phyloP scores from a whole-genome alignment of 2,113 vertebrate species.

The Phylloscopus whistleri region DNA sequence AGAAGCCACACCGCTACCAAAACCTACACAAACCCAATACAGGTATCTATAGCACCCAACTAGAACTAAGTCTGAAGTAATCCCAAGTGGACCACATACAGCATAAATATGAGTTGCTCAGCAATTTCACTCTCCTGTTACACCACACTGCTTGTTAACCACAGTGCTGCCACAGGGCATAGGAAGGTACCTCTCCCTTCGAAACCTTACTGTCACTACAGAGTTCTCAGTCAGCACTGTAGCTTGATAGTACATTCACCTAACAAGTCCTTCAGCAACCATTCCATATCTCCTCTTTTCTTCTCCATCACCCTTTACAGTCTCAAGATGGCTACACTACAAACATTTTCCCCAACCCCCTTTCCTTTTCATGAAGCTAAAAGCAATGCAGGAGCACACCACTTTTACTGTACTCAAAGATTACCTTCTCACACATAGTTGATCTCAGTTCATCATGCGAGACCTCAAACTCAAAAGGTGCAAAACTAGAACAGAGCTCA shows the following conservation, averaged over 20 bases:
- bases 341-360: neutral
- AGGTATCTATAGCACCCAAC: neutral
- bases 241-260: neutral
- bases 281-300: neutral
- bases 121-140: neutral
- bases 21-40: neutral
- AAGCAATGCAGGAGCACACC: neutral
- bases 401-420: neutral
- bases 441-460: neutral
- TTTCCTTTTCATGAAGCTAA: neutral
- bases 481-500: neutral
- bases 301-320: neutral
- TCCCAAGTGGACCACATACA: accelerated
- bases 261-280: neutral
- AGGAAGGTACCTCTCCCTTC: neutral
- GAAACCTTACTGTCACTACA: neutral
- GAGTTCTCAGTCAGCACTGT: neutral
- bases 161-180: neutral
- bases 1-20: neutral
- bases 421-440: neutral
- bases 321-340: neutral
- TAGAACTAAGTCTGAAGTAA: neutral
- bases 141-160: neutral
- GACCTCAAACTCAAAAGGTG: neutral
- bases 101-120: neutral